Conservation (phyloP, 2,888 invertebrate genomes). For the Tinea pellionella region DNA sequence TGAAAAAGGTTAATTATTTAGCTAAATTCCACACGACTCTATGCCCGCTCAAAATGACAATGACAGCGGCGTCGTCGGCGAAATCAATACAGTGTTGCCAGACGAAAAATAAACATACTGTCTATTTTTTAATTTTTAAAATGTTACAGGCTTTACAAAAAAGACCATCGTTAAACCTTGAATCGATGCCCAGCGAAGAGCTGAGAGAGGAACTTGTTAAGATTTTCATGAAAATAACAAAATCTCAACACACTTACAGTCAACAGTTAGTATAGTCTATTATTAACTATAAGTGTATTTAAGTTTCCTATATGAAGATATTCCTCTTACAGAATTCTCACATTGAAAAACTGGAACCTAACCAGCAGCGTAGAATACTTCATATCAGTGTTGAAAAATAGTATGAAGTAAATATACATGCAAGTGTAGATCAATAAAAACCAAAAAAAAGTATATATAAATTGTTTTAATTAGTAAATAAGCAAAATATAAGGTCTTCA, state of each 20-base stretch:
- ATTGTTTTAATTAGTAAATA: background rate
- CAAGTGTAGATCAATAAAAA: too few species aligned
- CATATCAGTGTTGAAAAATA: constrained; percentile 23
- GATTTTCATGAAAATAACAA: constrained; percentile 44
- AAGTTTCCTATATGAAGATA: constrained; percentile 23
- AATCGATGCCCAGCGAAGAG: constrained; percentile 37
- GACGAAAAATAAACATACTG: constrained; percentile 19
- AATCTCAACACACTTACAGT: constrained; percentile 30
- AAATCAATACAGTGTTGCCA: constrained; percentile 47
- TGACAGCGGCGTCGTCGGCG: constrained; percentile 39
- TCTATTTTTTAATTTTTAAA: background rate
- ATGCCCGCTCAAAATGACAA: constrained; percentile 9
- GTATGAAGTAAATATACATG: too few species aligned
- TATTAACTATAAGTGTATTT: constrained; percentile 16
- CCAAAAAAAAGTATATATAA: background rate
- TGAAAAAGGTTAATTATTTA: background rate
- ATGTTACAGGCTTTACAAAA: background rate
- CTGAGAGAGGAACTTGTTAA: constrained; percentile 34
- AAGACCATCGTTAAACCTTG: constrained; percentile 28
- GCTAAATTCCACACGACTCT: background rate
- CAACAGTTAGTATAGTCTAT: constrained; percentile 29
- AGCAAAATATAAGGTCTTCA: constrained; percentile 55
- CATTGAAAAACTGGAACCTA: constrained; percentile 73
- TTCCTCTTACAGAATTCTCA: constrained; percentile 67
- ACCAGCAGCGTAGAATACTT: constrained; percentile 44